Percentiles rank a stretch among this genome's conserved stretches.
These are phyloP conservation scores for Pandion haliaetus DNA, from an alignment of 2,113 vertebrate genomes.

Conservation along the genomic window DNA sequence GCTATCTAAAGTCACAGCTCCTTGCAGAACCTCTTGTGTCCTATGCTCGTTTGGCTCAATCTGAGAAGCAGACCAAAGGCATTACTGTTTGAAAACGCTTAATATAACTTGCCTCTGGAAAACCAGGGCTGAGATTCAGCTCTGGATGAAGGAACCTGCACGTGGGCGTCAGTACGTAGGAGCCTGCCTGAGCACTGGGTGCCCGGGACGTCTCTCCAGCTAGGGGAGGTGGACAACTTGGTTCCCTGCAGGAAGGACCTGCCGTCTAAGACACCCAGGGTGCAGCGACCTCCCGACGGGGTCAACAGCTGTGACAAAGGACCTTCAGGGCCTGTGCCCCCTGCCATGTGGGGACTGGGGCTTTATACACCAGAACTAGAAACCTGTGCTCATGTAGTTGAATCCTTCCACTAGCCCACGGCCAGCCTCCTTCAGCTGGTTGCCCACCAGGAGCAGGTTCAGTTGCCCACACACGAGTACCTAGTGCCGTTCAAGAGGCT, in stretches of 20 bases:
- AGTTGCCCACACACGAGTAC: neutral
- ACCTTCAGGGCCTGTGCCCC: neutral
- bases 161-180: neutral
- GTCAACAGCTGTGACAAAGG: neutral
- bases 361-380: neutral
- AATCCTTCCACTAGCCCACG: neutral
- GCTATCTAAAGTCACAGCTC: neutral
- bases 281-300: neutral
- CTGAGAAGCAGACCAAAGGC: neutral
- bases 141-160: neutral
- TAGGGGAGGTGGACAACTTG: rapidly evolving
- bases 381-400: neutral
- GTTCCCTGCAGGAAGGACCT: neutral
- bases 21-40: neutral
- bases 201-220: neutral
- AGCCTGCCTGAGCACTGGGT: neutral
- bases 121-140: neutral
- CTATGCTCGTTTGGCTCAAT: neutral
- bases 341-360: neutral
- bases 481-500: neutral
- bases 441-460: neutral
- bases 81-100: neutral
- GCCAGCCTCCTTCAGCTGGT: neutral
- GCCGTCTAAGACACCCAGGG: neutral
- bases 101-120: neutral